These are phyloP conservation scores for Agonopterix arenella DNA, from an alignment of 2,888 invertebrate genomes.

Conservation along the genomic window DNA sequence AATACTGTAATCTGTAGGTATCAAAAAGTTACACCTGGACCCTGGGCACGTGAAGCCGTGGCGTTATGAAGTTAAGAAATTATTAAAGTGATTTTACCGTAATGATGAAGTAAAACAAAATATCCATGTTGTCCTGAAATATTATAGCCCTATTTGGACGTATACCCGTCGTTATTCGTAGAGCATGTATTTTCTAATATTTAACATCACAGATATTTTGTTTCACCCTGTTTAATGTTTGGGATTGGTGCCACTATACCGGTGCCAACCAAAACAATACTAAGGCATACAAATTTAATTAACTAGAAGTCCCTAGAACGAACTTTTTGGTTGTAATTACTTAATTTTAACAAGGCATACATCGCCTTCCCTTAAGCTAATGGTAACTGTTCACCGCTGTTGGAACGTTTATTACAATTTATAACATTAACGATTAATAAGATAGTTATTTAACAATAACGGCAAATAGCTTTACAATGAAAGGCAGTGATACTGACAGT, in stretches of 20 bases:
- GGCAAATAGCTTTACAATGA: slow-evolving; percentile 49
- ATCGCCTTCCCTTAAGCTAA: slow-evolving; percentile 52
- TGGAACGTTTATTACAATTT: slow-evolving; percentile 67
- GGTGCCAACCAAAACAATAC: slow-evolving; percentile 17
- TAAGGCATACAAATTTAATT: slow-evolving; percentile 45
- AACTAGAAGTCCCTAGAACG: slow-evolving; percentile 73
- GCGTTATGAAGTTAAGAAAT: too few relatives aligned
- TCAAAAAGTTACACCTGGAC: too few relatives aligned
- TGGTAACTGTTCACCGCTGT: slow-evolving; percentile 77
- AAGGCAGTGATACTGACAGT: slow-evolving; percentile 62
- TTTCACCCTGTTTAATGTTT: too few relatives aligned
- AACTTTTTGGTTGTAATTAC: slow-evolving; percentile 75
- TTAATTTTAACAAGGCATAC: slow-evolving; percentile 58
- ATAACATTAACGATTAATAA: slow-evolving; percentile 62
- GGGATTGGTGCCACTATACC: too few relatives aligned
- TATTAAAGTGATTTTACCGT: too few relatives aligned
- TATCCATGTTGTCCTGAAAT: too few relatives aligned
- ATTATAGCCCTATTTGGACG: slow-evolving; percentile 12
- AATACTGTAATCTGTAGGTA: background rate
- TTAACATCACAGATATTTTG: too few relatives aligned
- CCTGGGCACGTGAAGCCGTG: too few relatives aligned
- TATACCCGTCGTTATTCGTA: too few relatives aligned
- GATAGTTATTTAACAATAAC: slow-evolving; percentile 49
- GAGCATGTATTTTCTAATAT: too few relatives aligned
- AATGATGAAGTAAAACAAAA: too few relatives aligned